Evolutionary conservation across 2,797 vertebrate species (phyloP).

Genomic region (Neomorphus geoffroyi): DNA sequence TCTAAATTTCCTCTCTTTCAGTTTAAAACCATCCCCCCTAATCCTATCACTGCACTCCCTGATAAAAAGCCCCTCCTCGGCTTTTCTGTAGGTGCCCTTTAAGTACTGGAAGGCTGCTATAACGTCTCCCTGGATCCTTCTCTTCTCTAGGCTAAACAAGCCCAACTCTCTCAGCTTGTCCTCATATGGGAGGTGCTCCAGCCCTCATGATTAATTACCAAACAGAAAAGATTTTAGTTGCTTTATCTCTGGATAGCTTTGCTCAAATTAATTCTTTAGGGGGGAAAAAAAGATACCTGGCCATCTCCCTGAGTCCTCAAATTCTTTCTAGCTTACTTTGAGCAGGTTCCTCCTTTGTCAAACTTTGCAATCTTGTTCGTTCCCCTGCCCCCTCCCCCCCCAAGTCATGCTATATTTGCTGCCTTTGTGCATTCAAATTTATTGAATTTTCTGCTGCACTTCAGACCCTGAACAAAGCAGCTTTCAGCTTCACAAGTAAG

Average conservation of each 20-base stretch:
- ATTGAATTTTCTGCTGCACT: neutral
- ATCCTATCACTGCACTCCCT: too few species aligned
- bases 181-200: too few species aligned
- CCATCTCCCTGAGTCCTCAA: neutral
- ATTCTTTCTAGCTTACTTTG: neutral
- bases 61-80: too few species aligned
- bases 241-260: neutral
- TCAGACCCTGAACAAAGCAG: constrained; percentile 3
- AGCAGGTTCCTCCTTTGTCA: neutral
- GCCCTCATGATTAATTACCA: neutral
- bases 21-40: too few species aligned
- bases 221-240: neutral
- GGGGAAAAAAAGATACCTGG: neutral
- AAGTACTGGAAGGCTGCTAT: too few species aligned
- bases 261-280: neutral
- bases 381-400: rapidly evolving
- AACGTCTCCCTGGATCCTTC: too few species aligned
- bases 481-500: neutral
- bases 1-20: too few species aligned
- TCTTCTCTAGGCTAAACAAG: too few species aligned
- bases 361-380: neutral
- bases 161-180: too few species aligned
- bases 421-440: neutral
- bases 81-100: too few species aligned
- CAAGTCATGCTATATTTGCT: neutral